These are phyloP conservation scores for Malthinus flaveolus DNA, from an alignment of 2,888 invertebrate species.

Conservation along the genomic window DNA sequence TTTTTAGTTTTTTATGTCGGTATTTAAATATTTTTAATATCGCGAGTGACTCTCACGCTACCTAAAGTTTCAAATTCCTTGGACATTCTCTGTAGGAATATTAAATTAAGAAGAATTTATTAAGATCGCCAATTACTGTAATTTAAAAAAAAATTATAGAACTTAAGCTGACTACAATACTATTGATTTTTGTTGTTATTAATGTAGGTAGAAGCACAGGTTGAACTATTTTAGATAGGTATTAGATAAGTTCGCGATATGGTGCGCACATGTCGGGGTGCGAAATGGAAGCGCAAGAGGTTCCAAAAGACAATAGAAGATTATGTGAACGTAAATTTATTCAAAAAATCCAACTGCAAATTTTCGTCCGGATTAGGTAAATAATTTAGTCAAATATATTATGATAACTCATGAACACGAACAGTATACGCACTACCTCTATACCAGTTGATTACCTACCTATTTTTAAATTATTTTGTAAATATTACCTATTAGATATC, in stretches of 20 bases:
- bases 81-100: no score
- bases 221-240: slow-evolving; percentile 17
- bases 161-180: background rate
- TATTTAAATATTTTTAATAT: no score
- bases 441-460: no score
- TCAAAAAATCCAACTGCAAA: slow-evolving; percentile 17
- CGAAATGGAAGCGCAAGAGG: slow-evolving; percentile 24
- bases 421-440: no score
- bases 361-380: slow-evolving; percentile 30
- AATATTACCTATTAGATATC: no score
- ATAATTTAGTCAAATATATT: slow-evolving; percentile 1
- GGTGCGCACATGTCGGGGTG: slow-evolving; percentile 32
- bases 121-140: no score
- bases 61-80: no score
- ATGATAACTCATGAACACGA: background rate
- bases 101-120: no score
- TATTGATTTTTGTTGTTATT: slow-evolving; percentile 6
- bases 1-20: no score
- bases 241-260: slow-evolving; percentile 21
- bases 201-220: slow-evolving; percentile 17
- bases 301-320: slow-evolving; percentile 21
- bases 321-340: slow-evolving; percentile 18
- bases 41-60: no score
- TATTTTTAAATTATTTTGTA: no score
- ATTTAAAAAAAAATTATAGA: background rate